Evolutionary conservation across 2,797 vertebrate genomes (phyloP).

Genomic region (Chelon labrosus): DNA sequence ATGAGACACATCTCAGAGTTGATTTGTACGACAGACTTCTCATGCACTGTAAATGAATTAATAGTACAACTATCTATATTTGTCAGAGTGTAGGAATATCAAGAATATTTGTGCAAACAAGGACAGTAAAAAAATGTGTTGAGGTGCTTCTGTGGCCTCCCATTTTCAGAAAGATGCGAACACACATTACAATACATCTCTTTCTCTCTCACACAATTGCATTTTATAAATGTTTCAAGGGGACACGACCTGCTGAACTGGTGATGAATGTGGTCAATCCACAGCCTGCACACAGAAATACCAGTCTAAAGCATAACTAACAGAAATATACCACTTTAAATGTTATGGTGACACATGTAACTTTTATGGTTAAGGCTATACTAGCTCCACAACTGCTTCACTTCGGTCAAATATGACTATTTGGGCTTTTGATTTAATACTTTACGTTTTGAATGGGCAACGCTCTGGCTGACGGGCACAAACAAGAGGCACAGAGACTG

Average conservation of each 20-base stretch:
- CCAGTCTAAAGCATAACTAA: neutral
- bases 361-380: neutral
- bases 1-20: neutral
- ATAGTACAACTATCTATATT: neutral
- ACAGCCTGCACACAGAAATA: constrained; percentile 2
- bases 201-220: constrained; percentile 12
- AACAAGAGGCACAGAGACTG: constrained; percentile 10
- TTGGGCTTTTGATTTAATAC: neutral
- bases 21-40: neutral
- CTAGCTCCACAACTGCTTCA: neutral
- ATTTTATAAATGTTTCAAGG: constrained; percentile 7
- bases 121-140: neutral
- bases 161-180: constrained; percentile 26
- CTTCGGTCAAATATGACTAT: neutral
- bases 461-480: constrained; percentile 16
- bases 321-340: too few species aligned
- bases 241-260: constrained; percentile 27
- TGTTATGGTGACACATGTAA: too few species aligned
- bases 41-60: neutral
- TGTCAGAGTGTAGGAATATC: neutral
- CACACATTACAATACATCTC: constrained; percentile 6
- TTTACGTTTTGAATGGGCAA: constrained; percentile 20
- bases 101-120: neutral
- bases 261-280: constrained; percentile 21
- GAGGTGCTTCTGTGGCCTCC: neutral